phyloP scores from a whole-genome alignment of 2,888 invertebrate species.

The Phlogophora meticulosa region DNA sequence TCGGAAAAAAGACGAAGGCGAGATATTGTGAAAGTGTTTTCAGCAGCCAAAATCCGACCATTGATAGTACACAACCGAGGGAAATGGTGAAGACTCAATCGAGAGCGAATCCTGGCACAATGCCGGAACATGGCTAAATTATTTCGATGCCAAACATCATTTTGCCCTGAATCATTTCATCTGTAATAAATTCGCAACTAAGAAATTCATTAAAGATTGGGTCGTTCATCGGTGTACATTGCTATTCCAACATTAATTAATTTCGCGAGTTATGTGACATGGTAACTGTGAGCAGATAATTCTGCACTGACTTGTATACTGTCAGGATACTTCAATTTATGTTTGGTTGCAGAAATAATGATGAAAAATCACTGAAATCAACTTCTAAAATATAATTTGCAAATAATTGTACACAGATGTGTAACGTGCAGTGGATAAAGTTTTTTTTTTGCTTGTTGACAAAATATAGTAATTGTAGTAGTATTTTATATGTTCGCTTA shows the following conservation, averaged over 20 bases:
- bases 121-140: slow-evolving; percentile 35
- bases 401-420: slow-evolving; percentile 13
- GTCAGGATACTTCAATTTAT: slow-evolving; percentile 12
- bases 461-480: neutral
- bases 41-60: slow-evolving; percentile 31
- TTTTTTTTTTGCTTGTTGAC: neutral
- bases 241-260: slow-evolving; percentile 34
- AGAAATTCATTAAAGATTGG: slow-evolving; percentile 24
- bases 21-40: slow-evolving; percentile 8
- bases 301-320: slow-evolving; percentile 42
- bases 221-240: slow-evolving; percentile 10
- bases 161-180: slow-evolving; percentile 28
- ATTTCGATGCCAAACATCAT: slow-evolving; percentile 20
- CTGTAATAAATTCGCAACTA: slow-evolving; percentile 40
- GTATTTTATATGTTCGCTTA: neutral
- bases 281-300: slow-evolving; percentile 21
- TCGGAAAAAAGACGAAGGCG: neutral
- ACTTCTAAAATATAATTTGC: neutral
- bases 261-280: slow-evolving; percentile 29
- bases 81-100: slow-evolving; percentile 23
- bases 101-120: slow-evolving; percentile 34
- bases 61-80: slow-evolving; percentile 21
- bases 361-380: neutral
- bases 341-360: neutral
- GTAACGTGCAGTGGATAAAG: neutral